phyloP scores from a whole-genome alignment of 2,113 vertebrate species.

The Protobothrops flavoviridis region DNA sequence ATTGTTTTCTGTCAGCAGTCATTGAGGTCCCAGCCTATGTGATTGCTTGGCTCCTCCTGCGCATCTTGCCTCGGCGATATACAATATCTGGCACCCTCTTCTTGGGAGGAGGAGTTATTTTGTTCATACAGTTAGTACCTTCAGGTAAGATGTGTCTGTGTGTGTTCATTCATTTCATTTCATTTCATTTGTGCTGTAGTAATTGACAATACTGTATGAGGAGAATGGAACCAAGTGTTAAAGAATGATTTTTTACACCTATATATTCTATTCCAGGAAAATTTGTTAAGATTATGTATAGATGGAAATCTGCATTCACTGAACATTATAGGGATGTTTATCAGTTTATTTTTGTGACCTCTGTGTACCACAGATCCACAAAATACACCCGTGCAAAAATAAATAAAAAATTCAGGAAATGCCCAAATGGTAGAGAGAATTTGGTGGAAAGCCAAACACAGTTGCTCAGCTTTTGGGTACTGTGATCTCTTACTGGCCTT shows the following conservation, averaged over 20 bases:
- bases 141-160: constrained; percentile 67
- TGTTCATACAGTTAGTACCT: constrained; percentile 83
- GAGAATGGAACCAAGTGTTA: background rate
- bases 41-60: constrained; percentile 85
- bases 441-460: background rate
- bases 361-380: background rate
- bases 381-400: background rate
- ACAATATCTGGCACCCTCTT: constrained; percentile 74
- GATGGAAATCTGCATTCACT: background rate
- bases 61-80: constrained; percentile 74
- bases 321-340: background rate
- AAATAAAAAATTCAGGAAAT: background rate
- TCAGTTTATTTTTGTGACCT: background rate
- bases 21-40: constrained; percentile 88
- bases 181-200: background rate
- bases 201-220: background rate
- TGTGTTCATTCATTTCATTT: background rate
- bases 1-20: constrained; percentile 87
- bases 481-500: background rate
- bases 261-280: background rate
- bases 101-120: constrained; percentile 78
- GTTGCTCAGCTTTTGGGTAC: background rate
- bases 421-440: background rate
- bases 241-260: background rate
- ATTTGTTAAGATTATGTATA: background rate